Percentiles rank a stretch among this genome's conserved stretches.
These are phyloP conservation scores for Condylura cristata DNA, from an alignment of 2,113 vertebrate species.

Conservation along the genomic window DNA sequence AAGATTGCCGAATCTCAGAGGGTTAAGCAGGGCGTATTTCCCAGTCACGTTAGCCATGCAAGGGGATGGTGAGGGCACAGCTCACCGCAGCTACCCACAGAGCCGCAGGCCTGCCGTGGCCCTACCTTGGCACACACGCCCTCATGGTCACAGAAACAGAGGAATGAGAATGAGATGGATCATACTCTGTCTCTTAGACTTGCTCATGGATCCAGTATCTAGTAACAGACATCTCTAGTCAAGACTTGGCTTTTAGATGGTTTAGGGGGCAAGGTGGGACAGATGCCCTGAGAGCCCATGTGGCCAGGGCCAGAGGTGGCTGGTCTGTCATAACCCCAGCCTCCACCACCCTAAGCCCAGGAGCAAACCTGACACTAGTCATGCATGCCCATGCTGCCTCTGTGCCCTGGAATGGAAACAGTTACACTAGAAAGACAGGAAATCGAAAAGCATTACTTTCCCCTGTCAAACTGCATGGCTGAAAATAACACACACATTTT, in stretches of 20 bases:
- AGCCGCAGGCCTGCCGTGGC: background rate
- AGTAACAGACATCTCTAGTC: background rate
- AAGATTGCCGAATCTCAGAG: background rate
- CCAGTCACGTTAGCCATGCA: background rate
- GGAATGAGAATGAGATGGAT: background rate
- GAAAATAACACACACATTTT: background rate
- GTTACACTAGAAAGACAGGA: background rate
- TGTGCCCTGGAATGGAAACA: background rate
- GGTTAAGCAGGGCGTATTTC: background rate
- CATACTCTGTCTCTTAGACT: background rate
- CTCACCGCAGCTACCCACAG: background rate
- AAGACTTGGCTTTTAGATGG: slow-evolving; percentile 14
- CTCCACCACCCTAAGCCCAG: background rate
- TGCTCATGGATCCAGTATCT: background rate
- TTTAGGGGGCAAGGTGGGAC: background rate
- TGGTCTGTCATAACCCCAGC: background rate
- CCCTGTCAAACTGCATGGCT: background rate
- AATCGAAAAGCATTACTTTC: slow-evolving; percentile 3
- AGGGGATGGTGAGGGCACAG: background rate
- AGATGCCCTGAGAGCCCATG: background rate
- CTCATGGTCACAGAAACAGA: background rate
- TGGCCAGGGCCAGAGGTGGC: background rate
- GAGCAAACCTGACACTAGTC: background rate
- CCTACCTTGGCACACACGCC: background rate
- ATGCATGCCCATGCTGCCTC: background rate